phyloP scores from a whole-genome alignment of 2,797 vertebrate genomes.

The Myotis pilosus region DNA sequence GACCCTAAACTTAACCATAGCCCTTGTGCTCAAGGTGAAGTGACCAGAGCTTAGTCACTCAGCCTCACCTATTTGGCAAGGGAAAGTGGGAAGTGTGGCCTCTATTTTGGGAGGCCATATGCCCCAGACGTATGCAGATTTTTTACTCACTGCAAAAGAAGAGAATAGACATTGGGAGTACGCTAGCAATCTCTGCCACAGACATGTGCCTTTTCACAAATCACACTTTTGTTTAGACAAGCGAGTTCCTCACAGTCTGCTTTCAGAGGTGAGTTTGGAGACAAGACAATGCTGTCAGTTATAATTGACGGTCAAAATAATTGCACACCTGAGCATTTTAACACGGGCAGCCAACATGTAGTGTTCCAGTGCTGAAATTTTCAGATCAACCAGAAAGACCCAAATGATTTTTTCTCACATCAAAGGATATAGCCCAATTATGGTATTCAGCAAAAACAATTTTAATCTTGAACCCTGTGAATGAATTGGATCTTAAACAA shows the following conservation, averaged over 20 bases:
- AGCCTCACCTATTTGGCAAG: neutral
- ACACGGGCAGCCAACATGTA: conserved; percentile 12
- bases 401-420: conserved; percentile 33
- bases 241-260: conserved; percentile 62
- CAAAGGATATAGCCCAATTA: conserved; percentile 6
- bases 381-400: conserved; percentile 53
- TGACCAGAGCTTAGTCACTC: neutral
- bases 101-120: neutral
- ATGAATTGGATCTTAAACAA: conserved; percentile 11
- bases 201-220: conserved; percentile 64
- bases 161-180: neutral
- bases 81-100: neutral
- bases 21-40: neutral
- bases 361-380: conserved; percentile 48
- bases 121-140: neutral
- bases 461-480: conserved; percentile 35
- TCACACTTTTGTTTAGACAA: conserved; percentile 69
- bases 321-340: conserved; percentile 66
- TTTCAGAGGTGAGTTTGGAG: conserved; percentile 63
- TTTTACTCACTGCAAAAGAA: neutral
- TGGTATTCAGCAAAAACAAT: conserved; percentile 28
- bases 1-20: neutral
- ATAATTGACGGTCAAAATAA: conserved; percentile 66
- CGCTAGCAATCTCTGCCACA: conserved; percentile 37
- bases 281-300: conserved; percentile 63